Conservation (phyloP, 2,113 vertebrate species). For the Galemys pyrenaicus region DNA sequence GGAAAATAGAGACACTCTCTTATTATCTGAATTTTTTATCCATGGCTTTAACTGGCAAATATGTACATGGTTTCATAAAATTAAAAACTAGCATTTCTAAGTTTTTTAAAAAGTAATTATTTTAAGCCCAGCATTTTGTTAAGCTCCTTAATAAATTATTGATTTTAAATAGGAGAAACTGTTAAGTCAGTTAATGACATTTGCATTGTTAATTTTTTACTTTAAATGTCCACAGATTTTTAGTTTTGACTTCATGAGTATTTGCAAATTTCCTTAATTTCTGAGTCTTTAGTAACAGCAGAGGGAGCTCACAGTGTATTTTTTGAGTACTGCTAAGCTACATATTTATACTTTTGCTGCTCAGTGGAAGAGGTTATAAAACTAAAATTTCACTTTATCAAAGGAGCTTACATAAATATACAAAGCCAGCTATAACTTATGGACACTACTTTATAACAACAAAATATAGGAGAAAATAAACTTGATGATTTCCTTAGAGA, state of each 20-base stretch:
- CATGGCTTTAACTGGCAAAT: not conserved
- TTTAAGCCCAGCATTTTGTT: not conserved
- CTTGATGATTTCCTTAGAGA: not conserved
- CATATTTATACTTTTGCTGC: not conserved
- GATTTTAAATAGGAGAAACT: not conserved
- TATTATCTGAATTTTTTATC: not conserved
- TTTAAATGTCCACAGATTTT: not conserved
- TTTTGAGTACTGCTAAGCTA: not conserved
- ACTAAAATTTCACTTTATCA: not conserved
- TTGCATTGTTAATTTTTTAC: not conserved
- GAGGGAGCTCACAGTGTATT: conserved; percentile 68
- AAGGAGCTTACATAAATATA: not conserved
- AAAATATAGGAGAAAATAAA: conserved; percentile 28
- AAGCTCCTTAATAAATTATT: not conserved
- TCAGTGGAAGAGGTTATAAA: not conserved
- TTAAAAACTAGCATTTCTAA: not conserved
- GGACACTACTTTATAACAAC: not conserved
- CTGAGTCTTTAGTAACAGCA: conserved; percentile 55
- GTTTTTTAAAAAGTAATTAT: not conserved
- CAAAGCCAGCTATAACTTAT: not conserved
- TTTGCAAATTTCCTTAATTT: not conserved
- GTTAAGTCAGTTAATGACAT: not conserved
- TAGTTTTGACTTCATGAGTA: not conserved
- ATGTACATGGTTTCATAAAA: not conserved
- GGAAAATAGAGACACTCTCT: not conserved